phyloP scores from a whole-genome alignment of 2,888 invertebrate species.

The Agrochola litura region DNA sequence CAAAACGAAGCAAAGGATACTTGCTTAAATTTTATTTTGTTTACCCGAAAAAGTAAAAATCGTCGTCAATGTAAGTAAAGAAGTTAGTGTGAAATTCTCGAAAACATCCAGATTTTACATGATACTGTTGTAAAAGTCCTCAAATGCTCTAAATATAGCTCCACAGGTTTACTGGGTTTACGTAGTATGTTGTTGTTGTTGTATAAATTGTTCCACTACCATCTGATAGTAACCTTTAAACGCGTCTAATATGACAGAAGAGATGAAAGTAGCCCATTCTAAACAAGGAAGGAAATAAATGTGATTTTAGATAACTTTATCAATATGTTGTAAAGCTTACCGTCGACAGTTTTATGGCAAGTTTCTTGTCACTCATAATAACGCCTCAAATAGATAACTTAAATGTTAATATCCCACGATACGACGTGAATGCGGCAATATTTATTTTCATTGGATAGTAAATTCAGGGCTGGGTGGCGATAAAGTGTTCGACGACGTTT shows the following conservation, averaged over 20 bases:
- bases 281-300: conserved; percentile 7
- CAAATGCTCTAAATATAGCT: not conserved
- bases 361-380: conserved; percentile 48
- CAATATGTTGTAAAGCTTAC: conserved; percentile 35
- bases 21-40: conserved; percentile 21
- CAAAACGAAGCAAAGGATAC: conserved; percentile 24
- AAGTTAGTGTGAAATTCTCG: not conserved
- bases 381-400: conserved; percentile 53
- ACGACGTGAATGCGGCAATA: conserved; percentile 61
- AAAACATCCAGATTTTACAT: not conserved
- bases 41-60: not conserved
- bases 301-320: conserved; percentile 50
- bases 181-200: not conserved
- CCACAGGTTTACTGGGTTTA: not conserved
- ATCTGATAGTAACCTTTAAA: conserved; percentile 20
- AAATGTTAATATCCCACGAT: conserved; percentile 56
- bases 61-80: not conserved
- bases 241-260: not conserved
- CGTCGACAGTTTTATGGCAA: conserved; percentile 44
- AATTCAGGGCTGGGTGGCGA: conserved; percentile 63
- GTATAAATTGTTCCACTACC: not conserved
- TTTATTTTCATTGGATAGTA: conserved; percentile 71
- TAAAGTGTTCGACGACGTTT: conserved; percentile 60
- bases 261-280: not conserved
- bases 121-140: not conserved